phyloP scores from a whole-genome alignment of 1,140 invertebrate genomes.

The Trypoxylus dichotomus region DNA sequence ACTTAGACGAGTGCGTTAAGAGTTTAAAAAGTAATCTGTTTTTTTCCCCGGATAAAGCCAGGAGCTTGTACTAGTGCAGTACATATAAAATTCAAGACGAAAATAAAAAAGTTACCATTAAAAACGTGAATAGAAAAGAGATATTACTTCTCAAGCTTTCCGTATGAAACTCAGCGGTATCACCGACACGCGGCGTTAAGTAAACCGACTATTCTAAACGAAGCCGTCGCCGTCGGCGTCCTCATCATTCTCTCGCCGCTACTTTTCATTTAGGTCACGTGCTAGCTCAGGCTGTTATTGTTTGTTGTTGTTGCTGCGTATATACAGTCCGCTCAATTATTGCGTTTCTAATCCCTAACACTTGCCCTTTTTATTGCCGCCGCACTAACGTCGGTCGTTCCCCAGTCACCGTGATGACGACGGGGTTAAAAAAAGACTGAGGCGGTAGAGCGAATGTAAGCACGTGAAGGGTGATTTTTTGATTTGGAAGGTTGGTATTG shows the following conservation, averaged over 20 bases:
- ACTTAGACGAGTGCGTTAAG: too few species aligned
- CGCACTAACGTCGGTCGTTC: background rate
- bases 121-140: too few species aligned
- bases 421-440: background rate
- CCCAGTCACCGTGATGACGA: background rate
- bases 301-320: slow-evolving; percentile 19
- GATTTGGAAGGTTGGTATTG: background rate
- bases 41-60: too few species aligned
- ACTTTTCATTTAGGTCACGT: slow-evolving; percentile 5
- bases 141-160: too few species aligned
- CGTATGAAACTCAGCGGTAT: background rate
- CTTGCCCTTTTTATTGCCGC: slow-evolving; percentile 18
- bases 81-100: too few species aligned
- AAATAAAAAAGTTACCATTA: too few species aligned
- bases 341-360: slow-evolving; percentile 19
- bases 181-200: background rate
- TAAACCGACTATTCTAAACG: background rate
- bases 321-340: slow-evolving; percentile 11
- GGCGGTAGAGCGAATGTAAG: background rate
- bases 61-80: too few species aligned
- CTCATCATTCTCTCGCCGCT: background rate
- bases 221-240: background rate
- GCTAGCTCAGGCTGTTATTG: slow-evolving; percentile 7
- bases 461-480: background rate
- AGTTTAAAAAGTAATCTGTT: too few species aligned